Evolutionary conservation across 2,888 invertebrate species (phyloP).

Genomic region (Drosophila helvetica): DNA sequence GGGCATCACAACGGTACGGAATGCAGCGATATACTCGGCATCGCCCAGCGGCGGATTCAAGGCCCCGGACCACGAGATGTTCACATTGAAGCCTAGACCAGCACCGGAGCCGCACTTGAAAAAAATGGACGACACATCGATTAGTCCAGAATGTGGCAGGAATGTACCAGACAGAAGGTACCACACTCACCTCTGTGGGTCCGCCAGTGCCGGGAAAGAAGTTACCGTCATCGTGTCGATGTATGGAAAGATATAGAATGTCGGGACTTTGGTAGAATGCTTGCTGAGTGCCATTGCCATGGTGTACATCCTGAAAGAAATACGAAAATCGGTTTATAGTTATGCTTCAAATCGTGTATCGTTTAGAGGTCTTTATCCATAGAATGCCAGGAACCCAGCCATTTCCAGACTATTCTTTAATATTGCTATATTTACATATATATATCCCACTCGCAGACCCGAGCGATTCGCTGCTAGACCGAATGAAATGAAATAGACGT

Average conservation of each 20-base stretch:
- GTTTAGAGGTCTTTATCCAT: too few species aligned
- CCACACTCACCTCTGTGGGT: constrained; percentile 90
- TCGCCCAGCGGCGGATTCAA: constrained; percentile 96
- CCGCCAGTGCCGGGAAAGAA: constrained; percentile 99
- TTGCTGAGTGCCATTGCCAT: constrained; percentile 99
- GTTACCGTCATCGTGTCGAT: constrained; percentile 99
- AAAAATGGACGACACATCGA: constrained; percentile 8
- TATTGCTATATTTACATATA: too few species aligned
- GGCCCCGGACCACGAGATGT: constrained; percentile 97
- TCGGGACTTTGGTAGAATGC: constrained; percentile 98
- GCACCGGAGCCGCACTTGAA: constrained; percentile 95
- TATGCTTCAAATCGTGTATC: too few species aligned
- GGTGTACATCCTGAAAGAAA: constrained; percentile 93
- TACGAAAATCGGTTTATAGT: neutral
- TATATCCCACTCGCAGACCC: too few species aligned
- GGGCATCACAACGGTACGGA: constrained; percentile 97
- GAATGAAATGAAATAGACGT: too few species aligned
- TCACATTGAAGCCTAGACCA: constrained; percentile 97
- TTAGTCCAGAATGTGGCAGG: too few species aligned
- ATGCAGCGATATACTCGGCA: constrained; percentile 98
- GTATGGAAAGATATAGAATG: constrained; percentile 97
- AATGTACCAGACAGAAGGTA: too few species aligned
- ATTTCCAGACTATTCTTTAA: too few species aligned
- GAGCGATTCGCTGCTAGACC: too few species aligned
- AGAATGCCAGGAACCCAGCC: too few species aligned